phyloP scores from a whole-genome alignment of 2,888 invertebrate genomes.

The Diarsia brunnea region DNA sequence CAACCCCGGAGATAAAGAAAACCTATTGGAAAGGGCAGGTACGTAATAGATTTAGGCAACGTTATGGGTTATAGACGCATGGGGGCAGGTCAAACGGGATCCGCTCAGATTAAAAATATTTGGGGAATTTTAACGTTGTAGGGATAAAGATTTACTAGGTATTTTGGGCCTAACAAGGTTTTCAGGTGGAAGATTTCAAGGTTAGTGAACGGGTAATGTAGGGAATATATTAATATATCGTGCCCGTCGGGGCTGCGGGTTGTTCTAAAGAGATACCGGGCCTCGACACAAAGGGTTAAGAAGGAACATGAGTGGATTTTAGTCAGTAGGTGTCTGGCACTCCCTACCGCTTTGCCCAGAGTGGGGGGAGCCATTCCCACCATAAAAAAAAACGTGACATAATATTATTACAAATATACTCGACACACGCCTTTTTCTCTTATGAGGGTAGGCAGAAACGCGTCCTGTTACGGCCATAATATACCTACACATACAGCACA shows the following conservation, averaged over 20 bases:
- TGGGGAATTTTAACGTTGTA: slow-evolving; percentile 42
- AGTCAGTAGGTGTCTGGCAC: too few relatives aligned
- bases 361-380: too few relatives aligned
- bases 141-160: slow-evolving; percentile 50
- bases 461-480: neutral
- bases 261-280: too few relatives aligned
- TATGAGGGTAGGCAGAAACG: neutral
- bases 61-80: slow-evolving; percentile 59
- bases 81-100: slow-evolving; percentile 53
- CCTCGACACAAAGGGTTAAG: too few relatives aligned
- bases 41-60: slow-evolving; percentile 57
- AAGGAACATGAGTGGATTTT: too few relatives aligned
- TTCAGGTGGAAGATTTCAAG: neutral
- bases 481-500: neutral
- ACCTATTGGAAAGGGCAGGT: slow-evolving; percentile 70
- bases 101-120: slow-evolving; percentile 65
- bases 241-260: too few relatives aligned
- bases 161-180: slow-evolving; percentile 29
- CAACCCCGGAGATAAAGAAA: slow-evolving; percentile 68
- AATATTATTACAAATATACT: neutral
- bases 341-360: too few relatives aligned
- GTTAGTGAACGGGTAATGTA: neutral
- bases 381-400: too few relatives aligned
- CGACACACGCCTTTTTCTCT: neutral
- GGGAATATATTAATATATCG: neutral